phyloP scores from a whole-genome alignment of 1,140 invertebrate genomes.

The Euwallacea fornicatus region DNA sequence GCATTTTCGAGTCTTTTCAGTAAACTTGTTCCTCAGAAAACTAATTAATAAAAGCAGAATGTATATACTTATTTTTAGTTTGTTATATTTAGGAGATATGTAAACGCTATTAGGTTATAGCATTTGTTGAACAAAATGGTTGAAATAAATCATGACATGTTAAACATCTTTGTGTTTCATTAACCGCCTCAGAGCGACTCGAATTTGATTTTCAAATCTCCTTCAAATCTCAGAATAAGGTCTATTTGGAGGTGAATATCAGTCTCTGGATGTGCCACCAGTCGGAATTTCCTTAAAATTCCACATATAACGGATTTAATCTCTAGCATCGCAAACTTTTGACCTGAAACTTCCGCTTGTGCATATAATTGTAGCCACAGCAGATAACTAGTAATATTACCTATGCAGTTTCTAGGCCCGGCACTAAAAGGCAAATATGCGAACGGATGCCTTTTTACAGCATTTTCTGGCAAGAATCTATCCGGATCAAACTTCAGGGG shows the following conservation, averaged over 20 bases:
- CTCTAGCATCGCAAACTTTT: constrained; percentile 78
- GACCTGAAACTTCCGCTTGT: constrained; percentile 55
- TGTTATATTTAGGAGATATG: constrained; percentile 46
- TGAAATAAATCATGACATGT: constrained; percentile 47
- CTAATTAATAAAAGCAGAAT: constrained; percentile 34
- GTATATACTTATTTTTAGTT: constrained; percentile 45
- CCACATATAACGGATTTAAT: background rate
- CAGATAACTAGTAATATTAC: constrained; percentile 45
- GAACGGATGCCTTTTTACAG: constrained; percentile 55
- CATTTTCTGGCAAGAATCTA: constrained; percentile 64
- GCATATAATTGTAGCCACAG: background rate
- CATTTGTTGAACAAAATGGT: constrained; percentile 47
- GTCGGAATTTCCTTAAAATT: constrained; percentile 3
- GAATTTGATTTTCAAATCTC: constrained; percentile 11
- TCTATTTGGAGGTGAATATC: background rate
- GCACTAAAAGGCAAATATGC: constrained; percentile 68
- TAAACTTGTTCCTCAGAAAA: constrained; percentile 43
- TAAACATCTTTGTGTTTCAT: constrained; percentile 9
- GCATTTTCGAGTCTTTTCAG: constrained; percentile 31
- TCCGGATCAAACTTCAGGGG: constrained; percentile 70
- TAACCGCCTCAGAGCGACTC: background rate
- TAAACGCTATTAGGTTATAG: constrained; percentile 46
- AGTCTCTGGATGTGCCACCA: background rate
- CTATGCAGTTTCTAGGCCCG: constrained; percentile 68
- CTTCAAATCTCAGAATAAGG: constrained; percentile 2